Conservation (phyloP, 2,888 invertebrate genomes). For the Strigamia transsilvanica region DNA sequence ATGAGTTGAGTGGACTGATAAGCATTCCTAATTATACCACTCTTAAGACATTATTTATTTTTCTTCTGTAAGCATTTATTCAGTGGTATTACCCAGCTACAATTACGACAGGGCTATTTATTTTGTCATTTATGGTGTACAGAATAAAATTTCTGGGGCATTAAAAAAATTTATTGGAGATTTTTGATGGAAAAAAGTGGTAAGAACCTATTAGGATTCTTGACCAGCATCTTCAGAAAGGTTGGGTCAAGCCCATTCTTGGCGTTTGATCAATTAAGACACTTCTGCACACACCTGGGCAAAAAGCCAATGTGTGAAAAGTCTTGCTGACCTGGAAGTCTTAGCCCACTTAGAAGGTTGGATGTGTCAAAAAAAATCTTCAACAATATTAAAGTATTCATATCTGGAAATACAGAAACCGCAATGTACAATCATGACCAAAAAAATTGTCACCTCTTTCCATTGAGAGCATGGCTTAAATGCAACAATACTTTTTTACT, state of each 20-base stretch:
- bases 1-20: not conserved
- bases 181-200: not conserved
- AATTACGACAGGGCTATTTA: too few species aligned
- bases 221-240: not conserved
- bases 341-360: not conserved
- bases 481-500: too few species aligned
- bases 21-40: not conserved
- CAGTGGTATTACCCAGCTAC: too few species aligned
- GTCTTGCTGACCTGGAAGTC: conserved; percentile 7
- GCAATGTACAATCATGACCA: too few species aligned
- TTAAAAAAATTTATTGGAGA: not conserved
- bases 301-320: conserved; percentile 23
- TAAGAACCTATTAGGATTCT: conserved; percentile 13
- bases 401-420: too few species aligned
- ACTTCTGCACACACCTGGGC: conserved; percentile 16
- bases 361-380: not conserved
- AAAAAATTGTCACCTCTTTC: too few species aligned
- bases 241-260: conserved; percentile 10
- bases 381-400: too few species aligned
- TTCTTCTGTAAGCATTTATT: too few species aligned
- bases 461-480: too few species aligned
- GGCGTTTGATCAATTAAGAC: conserved; percentile 20
- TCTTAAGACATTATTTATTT: too few species aligned
- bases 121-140: too few species aligned
- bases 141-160: not conserved